Conservation (phyloP, 2,888 invertebrate genomes). For the Dasypogon diadema region DNA sequence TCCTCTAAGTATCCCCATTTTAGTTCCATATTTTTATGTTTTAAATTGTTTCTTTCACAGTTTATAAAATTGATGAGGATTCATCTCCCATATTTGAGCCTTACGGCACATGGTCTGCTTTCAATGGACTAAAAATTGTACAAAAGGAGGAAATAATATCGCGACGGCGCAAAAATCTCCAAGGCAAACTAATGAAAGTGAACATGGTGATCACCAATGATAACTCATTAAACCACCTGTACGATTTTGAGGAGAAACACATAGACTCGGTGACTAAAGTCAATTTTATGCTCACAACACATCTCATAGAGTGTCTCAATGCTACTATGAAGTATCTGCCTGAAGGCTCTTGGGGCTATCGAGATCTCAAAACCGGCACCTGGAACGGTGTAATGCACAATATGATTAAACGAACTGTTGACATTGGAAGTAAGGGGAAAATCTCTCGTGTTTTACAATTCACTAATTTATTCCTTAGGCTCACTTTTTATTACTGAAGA, state of each 20-base stretch:
- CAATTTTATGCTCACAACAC: conserved; percentile 73
- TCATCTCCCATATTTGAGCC: background rate
- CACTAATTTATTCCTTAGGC: conserved; percentile 61
- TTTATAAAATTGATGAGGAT: conserved; percentile 28
- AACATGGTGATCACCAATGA: conserved; percentile 65
- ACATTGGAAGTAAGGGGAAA: conserved; percentile 31
- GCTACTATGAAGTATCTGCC: conserved; percentile 70
- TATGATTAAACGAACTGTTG: background rate
- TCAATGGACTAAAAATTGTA: conserved; percentile 7
- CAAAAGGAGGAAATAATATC: conserved; percentile 49
- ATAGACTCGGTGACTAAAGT: conserved; percentile 75
- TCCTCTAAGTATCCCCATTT: conserved; percentile 11
- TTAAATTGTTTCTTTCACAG: background rate
- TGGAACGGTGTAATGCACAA: conserved; percentile 71
- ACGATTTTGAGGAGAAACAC: conserved; percentile 68
- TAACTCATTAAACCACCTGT: conserved; percentile 67
- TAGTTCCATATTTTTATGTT: background rate
- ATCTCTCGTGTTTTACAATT: no score
- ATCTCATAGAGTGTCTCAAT: conserved; percentile 72
- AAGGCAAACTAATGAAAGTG: conserved; percentile 60
- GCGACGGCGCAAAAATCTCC: conserved; percentile 60
- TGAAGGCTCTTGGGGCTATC: conserved; percentile 74
- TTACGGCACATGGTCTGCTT: conserved; percentile 35
- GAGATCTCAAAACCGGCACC: conserved; percentile 71
- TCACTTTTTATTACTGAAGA: conserved; percentile 65